These are phyloP conservation scores for Ctenopoma multispine DNA, from an alignment of 2,797 vertebrate species.

Conservation along the genomic window DNA sequence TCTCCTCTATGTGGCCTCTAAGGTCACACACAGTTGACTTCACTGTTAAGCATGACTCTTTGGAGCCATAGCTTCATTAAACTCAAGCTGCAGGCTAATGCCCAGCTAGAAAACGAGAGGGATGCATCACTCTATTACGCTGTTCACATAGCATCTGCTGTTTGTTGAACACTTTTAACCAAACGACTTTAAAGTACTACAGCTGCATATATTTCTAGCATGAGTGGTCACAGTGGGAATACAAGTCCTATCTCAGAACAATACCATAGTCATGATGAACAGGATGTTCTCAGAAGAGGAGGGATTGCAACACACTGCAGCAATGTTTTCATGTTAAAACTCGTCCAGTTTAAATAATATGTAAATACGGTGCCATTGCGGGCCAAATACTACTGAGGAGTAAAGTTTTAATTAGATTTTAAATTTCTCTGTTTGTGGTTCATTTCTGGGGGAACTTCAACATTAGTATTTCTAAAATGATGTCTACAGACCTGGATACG, in stretches of 20 bases:
- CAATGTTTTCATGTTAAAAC: background rate
- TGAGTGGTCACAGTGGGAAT: conserved; percentile 2
- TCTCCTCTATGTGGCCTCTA: conserved; percentile 41
- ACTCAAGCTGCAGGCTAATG: conserved; percentile 17
- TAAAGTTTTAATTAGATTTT: background rate
- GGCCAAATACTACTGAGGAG: too few relatives aligned
- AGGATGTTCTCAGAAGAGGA: conserved; percentile 4
- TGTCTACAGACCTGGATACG: background rate
- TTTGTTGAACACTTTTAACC: conserved; percentile 4
- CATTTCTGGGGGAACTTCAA: background rate
- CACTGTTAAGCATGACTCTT: conserved; percentile 7
- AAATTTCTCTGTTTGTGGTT: background rate
- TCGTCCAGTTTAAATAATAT: background rate
- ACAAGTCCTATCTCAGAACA: conserved; percentile 4
- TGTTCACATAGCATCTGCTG: conserved; percentile 12
- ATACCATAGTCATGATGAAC: background rate
- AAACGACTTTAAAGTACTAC: background rate
- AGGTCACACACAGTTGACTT: conserved; percentile 24
- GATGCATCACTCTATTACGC: background rate
- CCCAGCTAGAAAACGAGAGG: conserved; percentile 28
- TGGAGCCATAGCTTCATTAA: conserved; percentile 42
- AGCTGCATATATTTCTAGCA: conserved; percentile 2
- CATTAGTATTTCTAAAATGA: background rate
- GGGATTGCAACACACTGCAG: background rate
- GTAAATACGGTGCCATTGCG: background rate